Base-by-base conservation (phyloP, 2,888 invertebrate species). In the Aphidius colemani region DNA sequence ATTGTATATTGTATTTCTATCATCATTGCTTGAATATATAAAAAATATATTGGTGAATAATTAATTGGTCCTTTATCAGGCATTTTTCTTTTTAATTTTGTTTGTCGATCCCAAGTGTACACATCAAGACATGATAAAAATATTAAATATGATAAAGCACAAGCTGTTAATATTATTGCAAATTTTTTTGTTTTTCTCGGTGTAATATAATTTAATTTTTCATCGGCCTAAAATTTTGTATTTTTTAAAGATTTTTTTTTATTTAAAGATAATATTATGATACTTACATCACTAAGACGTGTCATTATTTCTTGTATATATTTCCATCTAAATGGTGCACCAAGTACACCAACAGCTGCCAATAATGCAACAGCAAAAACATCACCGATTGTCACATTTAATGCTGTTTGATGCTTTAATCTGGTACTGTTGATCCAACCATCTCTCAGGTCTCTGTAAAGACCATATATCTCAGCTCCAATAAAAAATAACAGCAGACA, bases 1-100 rank as follows among this genome's bases (percentile, higher is more conserved):
- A 88, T 84, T 44, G 86, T 87, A 64, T 87, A 88, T 74, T 88
- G 88, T 3, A 88, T 81, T 74, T 88, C 88, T 72, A 88, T 79
- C 49, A 85, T 84, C 71, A 88, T 80, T 55, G 88, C 85, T 48
- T 88, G 84, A 67, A 85, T 83, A 83, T 88, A 88, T 70, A 88
- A 83, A 5, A 86, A 72, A 71, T 88, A 89, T 72, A 88, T 85
- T 0, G 86, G 85, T 1, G 85, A 72, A 75, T 88, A 89, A 75
- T 88, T 88, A 7, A 80, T 72, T 0, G 81, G 75, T 10, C 80
- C 81, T 65, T 79, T 78, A 61, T 76, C 76, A 9, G 67, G 13
- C 69, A 71, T 68, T 45, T 70, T 68, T 48, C 66, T 69, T 30
- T 7, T 66, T 4, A 64, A 7, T 53, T 70, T 75, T 1, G 71